Base-by-base conservation (phyloP, 30 jellyfish, hydroid and myxozoan species). In the Calvadosia cruxmelitensis region DNA sequence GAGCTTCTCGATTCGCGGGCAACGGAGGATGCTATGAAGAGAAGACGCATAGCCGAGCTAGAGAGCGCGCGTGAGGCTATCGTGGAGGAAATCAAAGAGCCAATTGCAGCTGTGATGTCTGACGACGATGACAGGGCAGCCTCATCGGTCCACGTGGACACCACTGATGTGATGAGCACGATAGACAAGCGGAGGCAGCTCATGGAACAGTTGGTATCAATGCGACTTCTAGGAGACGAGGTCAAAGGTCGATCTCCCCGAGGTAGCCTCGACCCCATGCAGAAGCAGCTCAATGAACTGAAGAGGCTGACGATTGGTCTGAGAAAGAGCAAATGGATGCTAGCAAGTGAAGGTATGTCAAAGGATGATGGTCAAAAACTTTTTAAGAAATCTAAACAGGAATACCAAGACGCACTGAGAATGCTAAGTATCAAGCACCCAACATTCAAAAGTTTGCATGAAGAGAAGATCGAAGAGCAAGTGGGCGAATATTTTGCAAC, bases 391-490 rank as follows among this genome's bases (percentile, higher is more conserved):
- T 10, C 57, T 20, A 42, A 42, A 42, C 57, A 42, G 20, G 57
- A 42, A 42, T 42, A 42, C 20, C 57, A 42, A 42, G 20, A 42
- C 20, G 20, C 57, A 10, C 20, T 27, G 32, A 61, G 15, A 1
- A 29, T 31, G 1, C 75, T 64, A 26, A 31, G 63, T 15, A 3
- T 34, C 13, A 24, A 64, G 2, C 28, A 26, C 31, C 76, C 66
- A 26, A 84, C 71, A 33, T 63, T 81, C 3, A 80, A 77, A 15
- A 79, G 67, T 13, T 65, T 81, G 7, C 31, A 72, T 27, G 86
- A 81, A 29, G 85, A 83, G 30, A 81, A 69, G 25, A 68, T 32
- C 53, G 82, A 72, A 1, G 73, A 81, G 42, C 52, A 67, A 34
- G 69, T 81, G 0, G 78, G 66, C 42, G 69, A 61, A 20, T 42